phyloP scores from a whole-genome alignment of 2,797 vertebrate genomes.

The Benthosema pterotum region DNA sequence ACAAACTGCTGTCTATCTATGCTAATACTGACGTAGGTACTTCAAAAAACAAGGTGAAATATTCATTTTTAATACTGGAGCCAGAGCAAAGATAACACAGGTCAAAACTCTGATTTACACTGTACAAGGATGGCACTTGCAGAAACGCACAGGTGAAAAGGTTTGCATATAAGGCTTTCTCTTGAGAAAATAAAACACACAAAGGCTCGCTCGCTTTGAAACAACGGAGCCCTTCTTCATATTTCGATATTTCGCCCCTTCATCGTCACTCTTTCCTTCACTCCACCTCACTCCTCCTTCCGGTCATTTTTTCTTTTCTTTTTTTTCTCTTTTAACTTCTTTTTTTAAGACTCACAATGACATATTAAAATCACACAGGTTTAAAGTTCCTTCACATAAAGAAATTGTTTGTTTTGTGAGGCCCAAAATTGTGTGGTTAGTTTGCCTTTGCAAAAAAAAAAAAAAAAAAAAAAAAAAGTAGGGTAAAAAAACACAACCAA shows the following conservation, averaged over 20 bases:
- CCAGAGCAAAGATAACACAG: conserved; percentile 89
- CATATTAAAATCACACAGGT: conserved; percentile 94
- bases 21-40: conserved; percentile 95
- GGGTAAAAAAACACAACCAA: conserved; percentile 77
- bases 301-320: conserved; percentile 31
- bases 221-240: conserved; percentile 88
- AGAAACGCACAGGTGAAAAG: conserved; percentile 96
- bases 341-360: conserved; percentile 75
- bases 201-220: conserved; percentile 84
- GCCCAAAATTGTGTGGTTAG: conserved; percentile 94
- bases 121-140: conserved; percentile 98
- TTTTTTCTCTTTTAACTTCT: conserved; percentile 29
- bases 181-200: conserved; percentile 86
- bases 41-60: conserved; percentile 91
- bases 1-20: conserved; percentile 90
- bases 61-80: conserved; percentile 87
- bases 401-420: conserved; percentile 80
- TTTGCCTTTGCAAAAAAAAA: conserved; percentile 84
- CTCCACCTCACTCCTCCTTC: too few species aligned
- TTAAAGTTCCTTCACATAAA: conserved; percentile 93
- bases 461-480: too few species aligned
- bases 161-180: conserved; percentile 99
- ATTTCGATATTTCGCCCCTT: conserved; percentile 68
- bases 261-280: conserved; percentile 3
- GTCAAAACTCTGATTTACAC: conserved; percentile 88